Conservation (phyloP, 2,888 invertebrate species). For the Meghimatium bilineatum region DNA sequence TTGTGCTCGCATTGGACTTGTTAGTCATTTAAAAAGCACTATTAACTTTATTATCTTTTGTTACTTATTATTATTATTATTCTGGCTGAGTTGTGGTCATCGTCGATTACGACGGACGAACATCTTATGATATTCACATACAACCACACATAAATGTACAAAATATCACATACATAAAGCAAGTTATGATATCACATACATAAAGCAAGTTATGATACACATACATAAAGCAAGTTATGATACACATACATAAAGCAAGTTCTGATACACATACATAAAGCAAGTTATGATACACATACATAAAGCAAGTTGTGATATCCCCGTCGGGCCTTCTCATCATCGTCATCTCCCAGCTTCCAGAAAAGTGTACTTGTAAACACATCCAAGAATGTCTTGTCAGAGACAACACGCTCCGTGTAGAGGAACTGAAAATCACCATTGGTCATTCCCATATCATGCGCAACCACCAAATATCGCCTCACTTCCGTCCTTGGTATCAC, state of each 20-base stretch:
- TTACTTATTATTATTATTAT: too few relatives aligned
- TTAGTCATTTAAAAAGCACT: too few relatives aligned
- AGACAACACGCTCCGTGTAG: conserved; percentile 61
- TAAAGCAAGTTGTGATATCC: conserved; percentile 69
- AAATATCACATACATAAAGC: too few relatives aligned
- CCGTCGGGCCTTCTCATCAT: conserved; percentile 61
- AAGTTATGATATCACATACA: too few relatives aligned
- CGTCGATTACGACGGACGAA: too few relatives aligned
- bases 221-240: too few relatives aligned
- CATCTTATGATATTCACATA: too few relatives aligned
- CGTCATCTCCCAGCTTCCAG: conserved; percentile 60
- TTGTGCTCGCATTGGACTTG: too few relatives aligned
- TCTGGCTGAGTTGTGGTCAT: too few relatives aligned
- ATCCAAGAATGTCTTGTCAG: conserved; percentile 56
- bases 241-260: not conserved
- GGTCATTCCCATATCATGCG: conserved; percentile 67
- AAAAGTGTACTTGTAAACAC: conserved; percentile 55
- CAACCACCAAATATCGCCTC: conserved; percentile 66
- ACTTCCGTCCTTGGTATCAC: conserved; percentile 64
- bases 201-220: too few relatives aligned
- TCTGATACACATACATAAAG: not conserved
- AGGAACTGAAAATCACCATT: conserved; percentile 71
- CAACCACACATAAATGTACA: too few relatives aligned
- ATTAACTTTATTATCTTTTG: too few relatives aligned
- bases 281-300: conserved; percentile 41